Percentiles rank a stretch among this genome's conserved stretches.
These are phyloP conservation scores for Larimichthys polyactis DNA, from an alignment of 2,113 vertebrate genomes.

Conservation along the genomic window DNA sequence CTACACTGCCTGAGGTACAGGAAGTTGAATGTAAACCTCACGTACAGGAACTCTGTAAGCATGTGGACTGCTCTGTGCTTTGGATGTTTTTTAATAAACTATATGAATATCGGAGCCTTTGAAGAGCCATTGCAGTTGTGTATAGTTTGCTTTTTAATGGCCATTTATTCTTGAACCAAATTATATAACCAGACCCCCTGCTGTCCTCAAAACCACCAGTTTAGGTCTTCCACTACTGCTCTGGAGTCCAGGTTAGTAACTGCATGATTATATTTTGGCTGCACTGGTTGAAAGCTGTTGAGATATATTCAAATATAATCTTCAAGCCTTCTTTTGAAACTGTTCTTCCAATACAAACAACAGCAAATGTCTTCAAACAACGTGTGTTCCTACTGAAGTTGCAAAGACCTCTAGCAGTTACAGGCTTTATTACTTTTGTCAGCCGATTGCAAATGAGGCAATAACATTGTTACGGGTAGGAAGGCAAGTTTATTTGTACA, in stretches of 20 bases:
- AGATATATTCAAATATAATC: too few relatives aligned
- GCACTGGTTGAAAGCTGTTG: too few relatives aligned
- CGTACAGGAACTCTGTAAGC: too few relatives aligned
- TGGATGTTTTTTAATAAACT: neutral
- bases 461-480: too few relatives aligned
- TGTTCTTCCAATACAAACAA: neutral
- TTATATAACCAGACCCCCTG: too few relatives aligned
- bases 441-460: neutral
- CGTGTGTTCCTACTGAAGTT: neutral
- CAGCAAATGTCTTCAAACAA: neutral
- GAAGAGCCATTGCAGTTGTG: neutral
- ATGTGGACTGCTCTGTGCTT: neutral
- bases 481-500: neutral
- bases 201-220: neutral
- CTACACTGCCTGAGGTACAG: neutral
- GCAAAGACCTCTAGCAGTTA: neutral
- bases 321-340: neutral
- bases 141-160: neutral
- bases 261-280: too few relatives aligned
- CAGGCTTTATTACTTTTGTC: neutral
- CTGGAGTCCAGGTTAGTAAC: too few relatives aligned
- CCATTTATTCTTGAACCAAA: neutral
- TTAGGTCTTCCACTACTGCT: neutral
- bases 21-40: too few relatives aligned
- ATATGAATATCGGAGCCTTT: neutral